phyloP scores from a whole-genome alignment of 2,888 invertebrate species.

The Cinara cedri region DNA sequence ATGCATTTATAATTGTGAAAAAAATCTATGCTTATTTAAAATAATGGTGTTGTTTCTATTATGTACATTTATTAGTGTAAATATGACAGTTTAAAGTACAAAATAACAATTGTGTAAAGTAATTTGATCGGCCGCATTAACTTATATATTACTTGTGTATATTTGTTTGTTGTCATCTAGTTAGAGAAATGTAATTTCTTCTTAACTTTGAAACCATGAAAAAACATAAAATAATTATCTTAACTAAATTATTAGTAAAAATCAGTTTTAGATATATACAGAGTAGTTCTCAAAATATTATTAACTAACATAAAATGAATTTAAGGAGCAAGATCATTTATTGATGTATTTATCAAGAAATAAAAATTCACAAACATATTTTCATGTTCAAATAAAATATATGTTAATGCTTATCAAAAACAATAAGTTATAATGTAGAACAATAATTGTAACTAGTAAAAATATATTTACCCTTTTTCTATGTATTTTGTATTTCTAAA shows the following conservation, averaged over 20 bases:
- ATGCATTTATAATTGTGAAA: conserved; percentile 46
- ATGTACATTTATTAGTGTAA: conserved; percentile 53
- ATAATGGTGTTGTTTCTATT: conserved; percentile 48
- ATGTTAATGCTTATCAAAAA: conserved; percentile 25
- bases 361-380: conserved; percentile 4
- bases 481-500: conserved; percentile 27
- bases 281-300: no score
- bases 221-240: no score
- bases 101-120: conserved; percentile 51
- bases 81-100: conserved; percentile 55
- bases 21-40: conserved; percentile 42
- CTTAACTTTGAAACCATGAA: conserved; percentile 43
- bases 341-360: no score
- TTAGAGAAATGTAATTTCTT: conserved; percentile 51
- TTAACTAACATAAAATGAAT: no score
- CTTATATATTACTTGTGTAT: conserved; percentile 53
- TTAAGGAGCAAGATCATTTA: no score
- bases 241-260: no score
- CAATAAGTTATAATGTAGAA: conserved; percentile 9
- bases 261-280: no score
- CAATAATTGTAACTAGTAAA: conserved; percentile 21
- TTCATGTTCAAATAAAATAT: background rate
- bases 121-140: conserved; percentile 54
- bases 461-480: conserved; percentile 8
- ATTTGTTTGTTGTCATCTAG: conserved; percentile 56